These are phyloP conservation scores for Gymnosoma rotundatum DNA, from an alignment of 2,888 invertebrate genomes.

Conservation along the genomic window DNA sequence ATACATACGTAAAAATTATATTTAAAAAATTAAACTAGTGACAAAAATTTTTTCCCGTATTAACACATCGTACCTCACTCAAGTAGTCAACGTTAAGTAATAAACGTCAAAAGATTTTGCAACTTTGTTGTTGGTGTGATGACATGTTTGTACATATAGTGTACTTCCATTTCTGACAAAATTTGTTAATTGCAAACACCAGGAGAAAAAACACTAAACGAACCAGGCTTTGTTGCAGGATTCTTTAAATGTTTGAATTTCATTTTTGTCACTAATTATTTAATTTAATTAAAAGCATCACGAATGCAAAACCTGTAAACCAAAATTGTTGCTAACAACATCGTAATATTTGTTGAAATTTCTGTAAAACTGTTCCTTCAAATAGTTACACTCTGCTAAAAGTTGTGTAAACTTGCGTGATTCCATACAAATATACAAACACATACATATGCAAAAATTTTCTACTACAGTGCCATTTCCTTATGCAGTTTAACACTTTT, in stretches of 20 bases:
- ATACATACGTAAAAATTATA: too few species aligned
- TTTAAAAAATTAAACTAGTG: too few species aligned
- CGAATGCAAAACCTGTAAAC: neutral
- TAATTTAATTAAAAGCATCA: slow-evolving; percentile 60
- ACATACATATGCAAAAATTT: neutral
- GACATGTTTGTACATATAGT: slow-evolving; percentile 55
- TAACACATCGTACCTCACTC: neutral
- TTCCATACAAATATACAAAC: too few species aligned
- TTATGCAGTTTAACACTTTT: slow-evolving; percentile 8
- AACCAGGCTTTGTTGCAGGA: neutral
- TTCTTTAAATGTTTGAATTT: neutral
- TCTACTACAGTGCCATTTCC: slow-evolving; percentile 10
- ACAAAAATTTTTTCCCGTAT: neutral
- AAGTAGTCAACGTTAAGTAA: neutral
- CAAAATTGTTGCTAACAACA: neutral
- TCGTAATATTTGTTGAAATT: neutral
- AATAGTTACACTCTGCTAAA: neutral
- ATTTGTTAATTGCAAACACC: neutral
- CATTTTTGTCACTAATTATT: neutral
- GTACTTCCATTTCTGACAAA: slow-evolving; percentile 39
- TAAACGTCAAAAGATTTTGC: slow-evolving; percentile 39
- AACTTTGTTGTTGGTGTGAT: slow-evolving; percentile 42
- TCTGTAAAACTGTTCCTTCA: neutral
- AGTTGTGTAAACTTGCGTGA: neutral
- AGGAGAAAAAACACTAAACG: neutral